A percentile compares a stretch with the other conserved stretches of the same genome.
Evolutionary conservation across 2,888 invertebrate species (phyloP).

Genomic region (Coremacera marginata): DNA sequence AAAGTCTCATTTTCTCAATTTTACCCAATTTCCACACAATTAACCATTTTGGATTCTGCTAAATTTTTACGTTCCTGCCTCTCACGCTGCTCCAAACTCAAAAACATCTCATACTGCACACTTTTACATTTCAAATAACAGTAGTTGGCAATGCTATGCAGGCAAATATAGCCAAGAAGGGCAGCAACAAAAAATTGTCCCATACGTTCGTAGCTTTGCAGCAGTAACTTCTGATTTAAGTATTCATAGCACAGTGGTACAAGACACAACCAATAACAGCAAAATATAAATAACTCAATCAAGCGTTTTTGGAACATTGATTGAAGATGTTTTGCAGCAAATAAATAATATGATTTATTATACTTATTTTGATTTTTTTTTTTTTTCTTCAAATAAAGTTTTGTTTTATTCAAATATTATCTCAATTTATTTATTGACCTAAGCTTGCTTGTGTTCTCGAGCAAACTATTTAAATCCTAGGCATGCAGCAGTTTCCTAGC

Average conservation of each 20-base stretch:
- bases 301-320: slow-evolving; percentile 58
- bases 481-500: not conserved
- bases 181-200: slow-evolving; percentile 46
- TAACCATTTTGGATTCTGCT: no score
- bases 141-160: slow-evolving; percentile 53
- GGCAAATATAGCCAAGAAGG: slow-evolving; percentile 53
- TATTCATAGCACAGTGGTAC: slow-evolving; percentile 53
- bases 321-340: not conserved
- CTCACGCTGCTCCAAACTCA: not conserved
- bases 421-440: no score
- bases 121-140: slow-evolving; percentile 54
- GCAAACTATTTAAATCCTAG: not conserved
- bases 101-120: slow-evolving; percentile 6
- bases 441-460: not conserved
- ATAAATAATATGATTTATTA: no score
- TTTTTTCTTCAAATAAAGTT: not conserved
- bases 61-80: not conserved
- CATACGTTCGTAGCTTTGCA: slow-evolving; percentile 6
- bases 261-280: slow-evolving; percentile 56
- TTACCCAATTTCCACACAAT: no score
- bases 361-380: not conserved
- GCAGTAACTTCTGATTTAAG: slow-evolving; percentile 3
- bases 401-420: no score
- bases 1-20: no score
- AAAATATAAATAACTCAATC: slow-evolving; percentile 53